Percentiles rank a stretch among this genome's conserved stretches.
These are phyloP conservation scores for Desoria tigrina DNA, from an alignment of 2,888 invertebrate species.

Conservation along the genomic window DNA sequence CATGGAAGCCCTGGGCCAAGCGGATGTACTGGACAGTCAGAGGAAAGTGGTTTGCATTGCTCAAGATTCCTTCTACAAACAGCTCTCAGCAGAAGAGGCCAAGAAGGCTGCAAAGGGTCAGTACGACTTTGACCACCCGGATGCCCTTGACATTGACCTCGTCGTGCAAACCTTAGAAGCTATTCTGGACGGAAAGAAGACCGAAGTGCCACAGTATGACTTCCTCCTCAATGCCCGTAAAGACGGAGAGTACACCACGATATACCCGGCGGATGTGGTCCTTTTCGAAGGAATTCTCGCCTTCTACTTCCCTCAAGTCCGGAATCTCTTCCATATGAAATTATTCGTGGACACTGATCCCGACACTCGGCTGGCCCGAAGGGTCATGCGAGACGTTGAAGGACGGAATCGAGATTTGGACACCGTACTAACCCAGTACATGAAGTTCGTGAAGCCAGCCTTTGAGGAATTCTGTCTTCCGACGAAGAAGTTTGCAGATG, in stretches of 20 bases:
- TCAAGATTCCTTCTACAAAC: constrained; percentile 95
- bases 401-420: constrained; percentile 92
- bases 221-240: constrained; percentile 85
- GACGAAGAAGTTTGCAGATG: constrained; percentile 99
- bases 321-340: constrained; percentile 97
- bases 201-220: constrained; percentile 90
- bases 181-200: constrained; percentile 81
- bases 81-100: constrained; percentile 77
- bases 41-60: constrained; percentile 91
- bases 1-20: constrained; percentile 93
- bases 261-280: constrained; percentile 95
- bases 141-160: constrained; percentile 89
- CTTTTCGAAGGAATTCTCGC: constrained; percentile 96
- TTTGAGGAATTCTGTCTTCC: constrained; percentile 99
- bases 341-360: constrained; percentile 99
- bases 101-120: constrained; percentile 73
- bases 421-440: constrained; percentile 92
- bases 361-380: constrained; percentile 88
- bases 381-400: constrained; percentile 93
- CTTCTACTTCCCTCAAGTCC: constrained; percentile 93
- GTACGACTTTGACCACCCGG: constrained; percentile 98
- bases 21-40: constrained; percentile 80
- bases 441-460: constrained; percentile 98
- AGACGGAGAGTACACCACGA: constrained; percentile 70
- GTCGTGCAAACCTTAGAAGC: constrained; percentile 77